A percentile compares a stretch with the other conserved stretches of the same genome.
These are phyloP conservation scores for Leucopternis melanops DNA, from an alignment of 2,113 vertebrate genomes.

Conservation along the genomic window DNA sequence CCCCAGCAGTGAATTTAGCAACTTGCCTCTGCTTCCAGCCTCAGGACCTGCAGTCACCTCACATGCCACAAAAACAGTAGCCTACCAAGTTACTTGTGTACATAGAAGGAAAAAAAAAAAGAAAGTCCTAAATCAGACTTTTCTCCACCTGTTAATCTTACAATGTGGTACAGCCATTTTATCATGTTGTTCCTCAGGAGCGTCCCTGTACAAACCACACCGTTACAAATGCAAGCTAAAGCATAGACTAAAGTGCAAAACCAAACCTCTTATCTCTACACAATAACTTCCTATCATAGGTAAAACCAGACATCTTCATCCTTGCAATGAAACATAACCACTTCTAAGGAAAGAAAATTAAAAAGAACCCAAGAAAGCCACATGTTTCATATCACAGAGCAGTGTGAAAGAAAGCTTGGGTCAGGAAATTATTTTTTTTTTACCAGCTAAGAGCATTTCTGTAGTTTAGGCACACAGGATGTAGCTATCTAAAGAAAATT, in stretches of 20 bases:
- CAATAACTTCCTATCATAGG: neutral
- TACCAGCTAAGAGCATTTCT: neutral
- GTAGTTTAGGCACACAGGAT: neutral
- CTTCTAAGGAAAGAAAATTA: neutral
- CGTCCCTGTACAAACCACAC: neutral
- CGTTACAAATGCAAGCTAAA: neutral
- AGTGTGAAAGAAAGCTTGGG: neutral
- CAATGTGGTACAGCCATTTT: neutral
- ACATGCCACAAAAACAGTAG: neutral
- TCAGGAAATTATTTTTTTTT: neutral
- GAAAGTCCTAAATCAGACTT: neutral
- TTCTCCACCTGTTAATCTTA: neutral
- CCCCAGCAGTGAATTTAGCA: neutral
- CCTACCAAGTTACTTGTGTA: neutral
- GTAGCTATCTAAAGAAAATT: neutral
- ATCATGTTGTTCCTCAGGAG: neutral
- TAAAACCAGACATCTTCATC: neutral
- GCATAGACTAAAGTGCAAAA: neutral
- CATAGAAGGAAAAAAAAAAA: rapidly evolving
- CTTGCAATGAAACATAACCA: neutral
- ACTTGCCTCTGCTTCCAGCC: neutral
- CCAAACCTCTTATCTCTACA: neutral
- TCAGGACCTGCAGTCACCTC: neutral
- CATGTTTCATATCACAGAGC: neutral
- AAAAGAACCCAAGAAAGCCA: neutral